Evolutionary conservation across 30 jellyfish, hydroid and myxozoan genomes (phyloP), one percentile per base, ranked within the genome.

Genomic region (Hydractinia echinata): DNA sequence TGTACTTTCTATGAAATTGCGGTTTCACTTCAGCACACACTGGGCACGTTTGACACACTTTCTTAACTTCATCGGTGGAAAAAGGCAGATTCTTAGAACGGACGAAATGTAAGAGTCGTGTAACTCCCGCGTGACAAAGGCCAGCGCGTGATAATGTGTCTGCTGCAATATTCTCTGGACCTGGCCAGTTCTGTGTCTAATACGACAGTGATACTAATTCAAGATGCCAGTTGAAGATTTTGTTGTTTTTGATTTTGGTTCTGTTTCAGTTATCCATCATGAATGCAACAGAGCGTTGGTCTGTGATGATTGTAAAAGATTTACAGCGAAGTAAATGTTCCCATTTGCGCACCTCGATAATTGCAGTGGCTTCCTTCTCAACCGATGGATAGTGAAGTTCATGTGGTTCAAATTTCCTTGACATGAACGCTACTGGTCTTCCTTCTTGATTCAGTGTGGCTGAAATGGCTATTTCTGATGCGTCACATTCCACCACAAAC

Each of bases 351-450:
- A 93, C 87, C 77, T 84, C 94, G 19, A 89, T 60, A 53, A 79
- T 89, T 15, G 96, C 91, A 6, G 53, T 44, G 14, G 93, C 96
- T 85, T 89, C 96, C 80, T 89, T 89, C 62, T 89, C 96, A 6
- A 89, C 89, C 11, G 96, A 53, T 16, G 64, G 67, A 66, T 89
- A 78, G 51, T 84, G 68, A 15, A 79, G 68, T 77, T 89, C 96
- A 72, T 66, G 69, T 53, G 53, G 50, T 16, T 72, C 73, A 13
- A 89, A 76, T 20, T 81, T 64, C 8, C 95, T 69, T 8, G 96
- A 83, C 56, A 83, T 61, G 76, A 88, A 88, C 9, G 96, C 94
- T 7, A 89, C 96, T 11, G 96, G 96, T 52, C 91, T 61, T 13
- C 96, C 96, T 6, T 61, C 55, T 73, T 89, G 96, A 66, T 73